These are phyloP conservation scores for Bembecia ichneumoniformis DNA, from an alignment of 2,888 invertebrate genomes.

Conservation along the genomic window DNA sequence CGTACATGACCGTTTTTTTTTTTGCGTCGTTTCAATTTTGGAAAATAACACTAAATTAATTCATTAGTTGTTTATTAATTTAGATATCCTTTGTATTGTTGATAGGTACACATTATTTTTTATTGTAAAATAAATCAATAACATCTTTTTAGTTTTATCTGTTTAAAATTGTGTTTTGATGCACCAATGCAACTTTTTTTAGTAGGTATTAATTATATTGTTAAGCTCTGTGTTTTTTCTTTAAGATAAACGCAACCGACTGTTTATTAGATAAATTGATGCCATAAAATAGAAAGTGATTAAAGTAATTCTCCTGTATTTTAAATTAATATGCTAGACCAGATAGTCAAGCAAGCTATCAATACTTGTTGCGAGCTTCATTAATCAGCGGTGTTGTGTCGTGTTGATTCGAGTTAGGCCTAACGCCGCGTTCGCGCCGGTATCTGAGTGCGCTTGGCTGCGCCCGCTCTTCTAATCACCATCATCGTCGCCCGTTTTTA, in stretches of 20 bases:
- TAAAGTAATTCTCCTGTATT: not conserved
- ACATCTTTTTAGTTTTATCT: not conserved
- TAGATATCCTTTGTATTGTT: slow-evolving; percentile 16
- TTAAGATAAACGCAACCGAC: not conserved
- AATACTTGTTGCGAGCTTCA: slow-evolving; percentile 42
- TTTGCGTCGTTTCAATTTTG: slow-evolving; percentile 40
- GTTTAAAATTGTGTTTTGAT: too few relatives aligned
- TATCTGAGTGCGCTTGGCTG: slow-evolving; percentile 41
- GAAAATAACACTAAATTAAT: slow-evolving; percentile 46
- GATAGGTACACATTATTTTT: not conserved
- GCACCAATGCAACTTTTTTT: too few relatives aligned
- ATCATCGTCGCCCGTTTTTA: slow-evolving; percentile 51
- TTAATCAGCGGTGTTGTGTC: slow-evolving; percentile 47
- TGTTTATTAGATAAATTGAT: not conserved
- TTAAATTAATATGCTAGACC: slow-evolving; percentile 1
- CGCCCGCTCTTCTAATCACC: slow-evolving; percentile 45
- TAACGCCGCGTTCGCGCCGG: slow-evolving; percentile 47
- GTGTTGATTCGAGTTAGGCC: slow-evolving; percentile 56
- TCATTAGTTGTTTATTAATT: slow-evolving; percentile 31
- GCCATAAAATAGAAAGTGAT: not conserved
- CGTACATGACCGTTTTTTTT: slow-evolving; percentile 28
- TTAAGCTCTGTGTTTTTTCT: not conserved
- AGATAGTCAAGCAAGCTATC: slow-evolving; percentile 41
- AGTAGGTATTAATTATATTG: not conserved
- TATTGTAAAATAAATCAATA: not conserved